A percentile compares a stretch with the other conserved stretches of the same genome.
phyloP scores from a whole-genome alignment of 2,797 vertebrate genomes.

The Echeneis naucrates region DNA sequence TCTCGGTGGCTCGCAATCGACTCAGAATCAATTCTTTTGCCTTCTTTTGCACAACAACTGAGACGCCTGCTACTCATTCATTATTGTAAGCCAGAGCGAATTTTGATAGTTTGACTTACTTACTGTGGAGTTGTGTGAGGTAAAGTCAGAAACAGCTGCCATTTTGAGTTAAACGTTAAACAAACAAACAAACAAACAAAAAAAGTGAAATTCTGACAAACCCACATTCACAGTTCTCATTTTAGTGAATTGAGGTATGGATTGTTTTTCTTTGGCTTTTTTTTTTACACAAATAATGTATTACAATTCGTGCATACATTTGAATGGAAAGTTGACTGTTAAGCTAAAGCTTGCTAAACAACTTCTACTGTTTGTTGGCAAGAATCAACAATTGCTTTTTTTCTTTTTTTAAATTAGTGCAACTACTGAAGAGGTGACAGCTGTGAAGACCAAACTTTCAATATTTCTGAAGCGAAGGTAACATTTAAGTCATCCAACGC shows the following conservation, averaged over 20 bases:
- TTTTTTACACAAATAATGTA: too few species aligned
- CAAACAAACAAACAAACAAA: too few species aligned
- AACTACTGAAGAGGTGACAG: background rate
- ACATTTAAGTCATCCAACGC: background rate
- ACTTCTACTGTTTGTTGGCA: background rate
- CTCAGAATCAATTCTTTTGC: slow-evolving; percentile 73
- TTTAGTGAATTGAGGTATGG: too few species aligned
- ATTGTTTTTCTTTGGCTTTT: too few species aligned
- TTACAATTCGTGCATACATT: too few species aligned
- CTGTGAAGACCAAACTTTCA: background rate
- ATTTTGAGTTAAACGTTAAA: too few species aligned
- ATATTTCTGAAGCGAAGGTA: background rate
- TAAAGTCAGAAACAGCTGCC: too few species aligned
- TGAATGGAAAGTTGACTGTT: too few species aligned
- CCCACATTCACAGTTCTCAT: too few species aligned
- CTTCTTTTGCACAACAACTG: slow-evolving; percentile 42
- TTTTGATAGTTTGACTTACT: background rate
- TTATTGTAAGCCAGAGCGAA: slow-evolving; percentile 17
- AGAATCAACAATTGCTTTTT: background rate
- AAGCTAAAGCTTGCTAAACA: background rate
- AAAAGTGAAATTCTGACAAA: too few species aligned
- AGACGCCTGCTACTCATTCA: slow-evolving; percentile 10
- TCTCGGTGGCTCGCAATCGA: slow-evolving; percentile 55
- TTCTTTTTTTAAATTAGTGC: background rate
- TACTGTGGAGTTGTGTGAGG: too few species aligned